Evolutionary conservation across 2,797 vertebrate species (phyloP).

Genomic region (Acanthornis magna): DNA sequence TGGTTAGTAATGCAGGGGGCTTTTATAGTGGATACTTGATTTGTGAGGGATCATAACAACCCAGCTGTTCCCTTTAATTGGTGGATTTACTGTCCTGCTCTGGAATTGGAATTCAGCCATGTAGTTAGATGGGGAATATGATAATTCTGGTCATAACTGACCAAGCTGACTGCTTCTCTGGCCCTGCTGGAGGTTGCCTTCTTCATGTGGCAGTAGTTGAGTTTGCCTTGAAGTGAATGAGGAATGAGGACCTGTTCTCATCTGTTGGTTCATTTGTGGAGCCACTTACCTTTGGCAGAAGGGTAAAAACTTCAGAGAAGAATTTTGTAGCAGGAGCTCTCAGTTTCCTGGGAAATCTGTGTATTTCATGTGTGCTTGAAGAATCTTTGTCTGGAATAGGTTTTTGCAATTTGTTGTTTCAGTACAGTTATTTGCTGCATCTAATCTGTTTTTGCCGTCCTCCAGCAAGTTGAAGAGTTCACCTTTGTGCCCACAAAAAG

Average conservation of each 20-base stretch:
- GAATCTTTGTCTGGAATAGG: neutral
- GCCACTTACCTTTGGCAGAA: neutral
- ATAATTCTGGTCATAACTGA: neutral
- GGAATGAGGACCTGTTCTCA: fast-evolving
- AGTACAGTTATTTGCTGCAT: neutral
- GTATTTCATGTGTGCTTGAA: neutral
- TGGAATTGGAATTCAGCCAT: neutral
- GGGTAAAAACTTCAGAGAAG: neutral
- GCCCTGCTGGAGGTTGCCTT: neutral
- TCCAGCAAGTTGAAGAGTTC: neutral
- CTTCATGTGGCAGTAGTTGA: neutral
- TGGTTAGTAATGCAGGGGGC: neutral
- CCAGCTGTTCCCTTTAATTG: neutral
- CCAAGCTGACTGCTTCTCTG: neutral
- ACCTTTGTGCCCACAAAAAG: neutral
- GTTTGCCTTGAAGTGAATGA: neutral
- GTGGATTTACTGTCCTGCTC: neutral
- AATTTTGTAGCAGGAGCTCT: neutral
- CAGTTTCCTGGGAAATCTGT: neutral
- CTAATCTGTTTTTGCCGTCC: neutral
- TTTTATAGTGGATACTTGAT: neutral
- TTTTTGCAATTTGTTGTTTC: neutral
- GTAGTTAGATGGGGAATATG: neutral
- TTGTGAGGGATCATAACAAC: neutral
- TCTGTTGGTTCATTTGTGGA: neutral